These are phyloP conservation scores for Melanotaenia pygmaea DNA, from an alignment of 2,797 vertebrate species.

Conservation along the genomic window DNA sequence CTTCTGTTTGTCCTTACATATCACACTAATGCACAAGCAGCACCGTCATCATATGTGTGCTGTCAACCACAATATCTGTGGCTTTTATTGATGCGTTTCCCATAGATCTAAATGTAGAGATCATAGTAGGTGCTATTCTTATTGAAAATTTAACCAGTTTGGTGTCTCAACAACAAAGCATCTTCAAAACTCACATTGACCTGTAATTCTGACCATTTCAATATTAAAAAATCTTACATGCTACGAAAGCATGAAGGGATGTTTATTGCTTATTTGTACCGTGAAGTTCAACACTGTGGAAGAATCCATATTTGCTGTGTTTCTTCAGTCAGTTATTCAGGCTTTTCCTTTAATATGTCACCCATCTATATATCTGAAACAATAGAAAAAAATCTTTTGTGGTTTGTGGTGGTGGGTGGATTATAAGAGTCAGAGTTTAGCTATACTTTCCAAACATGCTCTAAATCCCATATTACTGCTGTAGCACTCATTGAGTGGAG, in stretches of 20 bases:
- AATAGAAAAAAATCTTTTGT: neutral
- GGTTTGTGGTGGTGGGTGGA: slow-evolving; percentile 57
- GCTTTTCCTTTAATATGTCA: slow-evolving; percentile 23
- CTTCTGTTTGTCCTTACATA: neutral
- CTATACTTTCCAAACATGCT: neutral
- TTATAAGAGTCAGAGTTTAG: slow-evolving; percentile 17
- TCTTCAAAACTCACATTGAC: neutral
- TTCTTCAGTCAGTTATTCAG: neutral
- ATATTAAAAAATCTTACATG: neutral
- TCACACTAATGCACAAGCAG: neutral
- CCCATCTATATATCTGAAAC: neutral
- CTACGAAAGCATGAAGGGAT: neutral
- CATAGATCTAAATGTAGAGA: slow-evolving; percentile 1
- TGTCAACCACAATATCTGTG: neutral
- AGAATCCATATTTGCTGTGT: neutral
- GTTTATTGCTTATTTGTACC: neutral
- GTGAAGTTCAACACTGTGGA: neutral
- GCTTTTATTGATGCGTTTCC: neutral
- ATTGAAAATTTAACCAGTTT: neutral
- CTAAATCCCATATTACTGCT: neutral
- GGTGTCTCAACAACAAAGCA: neutral
- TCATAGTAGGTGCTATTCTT: neutral
- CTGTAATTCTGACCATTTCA: neutral
- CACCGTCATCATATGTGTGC: neutral
- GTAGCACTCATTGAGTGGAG: neutral